Evolutionary conservation across 2,113 vertebrate genomes (phyloP).

Genomic region (Erinaceus europaeus): DNA sequence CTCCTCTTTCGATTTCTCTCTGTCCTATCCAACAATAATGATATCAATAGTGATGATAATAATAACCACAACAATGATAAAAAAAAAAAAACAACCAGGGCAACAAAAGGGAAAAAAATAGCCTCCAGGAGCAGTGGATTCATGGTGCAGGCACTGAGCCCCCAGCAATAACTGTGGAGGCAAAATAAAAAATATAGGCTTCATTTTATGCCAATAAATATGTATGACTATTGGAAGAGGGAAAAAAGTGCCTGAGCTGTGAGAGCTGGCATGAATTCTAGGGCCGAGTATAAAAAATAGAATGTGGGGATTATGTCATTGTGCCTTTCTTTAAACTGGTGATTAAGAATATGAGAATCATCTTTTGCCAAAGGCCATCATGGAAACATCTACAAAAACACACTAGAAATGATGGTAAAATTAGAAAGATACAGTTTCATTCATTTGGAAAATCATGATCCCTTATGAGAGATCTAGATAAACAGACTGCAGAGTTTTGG

Average conservation of each 20-base stretch:
- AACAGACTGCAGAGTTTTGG: conserved; percentile 17
- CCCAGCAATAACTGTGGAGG: no score
- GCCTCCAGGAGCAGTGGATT: no score
- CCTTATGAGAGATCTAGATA: conserved; percentile 12
- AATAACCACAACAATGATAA: no score
- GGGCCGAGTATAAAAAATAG: neutral
- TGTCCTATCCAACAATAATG: no score
- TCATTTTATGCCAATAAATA: conserved; percentile 56
- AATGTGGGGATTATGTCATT: neutral
- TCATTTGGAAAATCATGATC: conserved; percentile 50
- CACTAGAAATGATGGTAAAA: conserved; percentile 30
- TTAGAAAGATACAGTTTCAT: conserved; percentile 28
- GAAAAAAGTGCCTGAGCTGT: neutral
- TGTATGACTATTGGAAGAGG: conserved; percentile 28
- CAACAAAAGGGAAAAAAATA: no score
- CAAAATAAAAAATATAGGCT: no score
- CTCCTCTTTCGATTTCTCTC: no score
- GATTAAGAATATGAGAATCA: neutral
- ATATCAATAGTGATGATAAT: no score
- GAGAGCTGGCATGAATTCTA: neutral
- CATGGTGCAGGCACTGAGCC: no score
- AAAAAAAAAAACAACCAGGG: no score
- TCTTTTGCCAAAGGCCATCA: conserved; percentile 19
- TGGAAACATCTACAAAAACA: conserved; percentile 18
- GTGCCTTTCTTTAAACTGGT: neutral